Evolutionary conservation across 2,797 vertebrate species (phyloP).

Genomic region (Hippopotamyrus pictus): DNA sequence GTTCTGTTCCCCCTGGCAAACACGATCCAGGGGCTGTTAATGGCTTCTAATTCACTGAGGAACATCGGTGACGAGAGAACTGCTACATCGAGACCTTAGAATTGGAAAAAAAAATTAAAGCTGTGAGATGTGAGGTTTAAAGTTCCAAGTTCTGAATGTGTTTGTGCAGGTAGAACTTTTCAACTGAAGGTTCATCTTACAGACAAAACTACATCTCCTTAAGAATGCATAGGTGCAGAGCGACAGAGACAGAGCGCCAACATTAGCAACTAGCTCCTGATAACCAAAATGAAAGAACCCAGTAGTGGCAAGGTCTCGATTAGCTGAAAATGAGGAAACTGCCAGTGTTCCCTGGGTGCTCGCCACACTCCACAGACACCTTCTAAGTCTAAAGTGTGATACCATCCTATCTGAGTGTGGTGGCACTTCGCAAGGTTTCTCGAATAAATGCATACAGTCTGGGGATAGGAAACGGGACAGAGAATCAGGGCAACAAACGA

Average conservation of each 20-base stretch:
- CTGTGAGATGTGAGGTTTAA: not conserved
- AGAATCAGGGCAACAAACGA: conserved; percentile 1
- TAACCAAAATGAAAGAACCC: not conserved
- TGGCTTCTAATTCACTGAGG: conserved; percentile 69
- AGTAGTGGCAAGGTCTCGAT: conserved; percentile 12
- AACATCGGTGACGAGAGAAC: conserved; percentile 35
- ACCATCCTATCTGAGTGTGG: conserved; percentile 1
- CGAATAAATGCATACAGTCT: conserved; percentile 23
- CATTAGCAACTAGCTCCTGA: not conserved
- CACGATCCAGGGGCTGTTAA: conserved; percentile 64
- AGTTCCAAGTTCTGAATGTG: conserved; percentile 9
- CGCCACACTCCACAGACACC: not conserved
- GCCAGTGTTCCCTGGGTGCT: not conserved
- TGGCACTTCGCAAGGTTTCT: conserved; percentile 9
- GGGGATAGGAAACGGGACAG: conserved; percentile 17
- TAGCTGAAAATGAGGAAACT: conserved; percentile 4
- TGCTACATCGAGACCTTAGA: conserved; percentile 17
- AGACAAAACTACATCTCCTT: not conserved
- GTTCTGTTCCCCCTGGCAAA: conserved; percentile 65
- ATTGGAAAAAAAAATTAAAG: conserved; percentile 4
- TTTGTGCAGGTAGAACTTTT: conserved; percentile 17
- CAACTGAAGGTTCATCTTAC: not conserved
- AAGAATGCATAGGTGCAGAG: conserved; percentile 11
- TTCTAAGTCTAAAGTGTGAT: not conserved
- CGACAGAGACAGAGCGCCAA: not conserved